phyloP scores from a whole-genome alignment of 37 sponge, comb jelly and placozoan species.

The Cliona cf. orientalis region DNA sequence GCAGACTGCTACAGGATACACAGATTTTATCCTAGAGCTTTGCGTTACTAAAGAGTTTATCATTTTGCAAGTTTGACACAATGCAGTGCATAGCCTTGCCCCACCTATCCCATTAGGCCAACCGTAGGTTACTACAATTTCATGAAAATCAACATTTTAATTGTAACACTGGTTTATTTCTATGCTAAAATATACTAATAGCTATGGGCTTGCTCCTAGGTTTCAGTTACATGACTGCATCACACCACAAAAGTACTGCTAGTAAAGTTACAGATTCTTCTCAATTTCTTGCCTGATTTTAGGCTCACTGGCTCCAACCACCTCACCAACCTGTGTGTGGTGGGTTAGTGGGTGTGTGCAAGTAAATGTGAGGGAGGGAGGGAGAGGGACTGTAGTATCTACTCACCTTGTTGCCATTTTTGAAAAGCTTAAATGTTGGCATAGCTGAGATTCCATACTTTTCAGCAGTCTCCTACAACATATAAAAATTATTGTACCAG shows the following conservation, averaged over 20 bases:
- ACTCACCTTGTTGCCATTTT: slow-evolving; percentile 50
- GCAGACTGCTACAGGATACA: too few species aligned
- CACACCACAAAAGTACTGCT: too few species aligned
- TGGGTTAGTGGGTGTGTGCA: neutral
- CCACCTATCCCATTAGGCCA: too few species aligned
- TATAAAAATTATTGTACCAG: too few species aligned
- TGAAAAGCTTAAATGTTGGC: slow-evolving; percentile 79
- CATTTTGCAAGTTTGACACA: too few species aligned
- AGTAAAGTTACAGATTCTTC: neutral
- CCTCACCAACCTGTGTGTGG: slow-evolving; percentile 20
- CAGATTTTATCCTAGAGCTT: too few species aligned
- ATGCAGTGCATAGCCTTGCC: too few species aligned
- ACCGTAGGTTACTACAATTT: neutral
- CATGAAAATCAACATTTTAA: neutral
- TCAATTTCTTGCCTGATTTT: slow-evolving; percentile 33
- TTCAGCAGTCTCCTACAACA: slow-evolving; percentile 57
- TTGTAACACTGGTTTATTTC: neutral
- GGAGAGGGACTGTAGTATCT: neutral
- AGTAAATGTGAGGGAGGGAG: neutral
- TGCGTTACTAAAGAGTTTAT: too few species aligned
- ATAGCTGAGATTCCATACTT: slow-evolving; percentile 48
- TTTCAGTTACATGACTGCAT: too few species aligned
- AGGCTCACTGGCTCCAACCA: slow-evolving; percentile 47
- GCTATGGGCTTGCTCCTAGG: neutral
- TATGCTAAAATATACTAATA: neutral